A percentile compares a stretch with the other conserved stretches of the same genome.
These are phyloP conservation scores for Arctopsyche grandis DNA, from an alignment of 1,140 invertebrate species.

Conservation along the genomic window DNA sequence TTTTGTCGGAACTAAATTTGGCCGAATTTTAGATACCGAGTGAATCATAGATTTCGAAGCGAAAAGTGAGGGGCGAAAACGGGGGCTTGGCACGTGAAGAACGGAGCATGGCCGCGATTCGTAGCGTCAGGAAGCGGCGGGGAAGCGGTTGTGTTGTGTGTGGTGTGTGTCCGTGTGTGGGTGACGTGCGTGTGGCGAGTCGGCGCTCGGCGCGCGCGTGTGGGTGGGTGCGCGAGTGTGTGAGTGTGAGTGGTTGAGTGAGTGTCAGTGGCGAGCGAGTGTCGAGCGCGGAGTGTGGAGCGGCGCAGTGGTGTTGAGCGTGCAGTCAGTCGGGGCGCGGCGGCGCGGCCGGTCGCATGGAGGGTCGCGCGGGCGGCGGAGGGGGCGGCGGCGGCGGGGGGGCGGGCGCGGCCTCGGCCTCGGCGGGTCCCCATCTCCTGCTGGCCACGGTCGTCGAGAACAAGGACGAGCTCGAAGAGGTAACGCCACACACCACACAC, in stretches of 20 bases:
- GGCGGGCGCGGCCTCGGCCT: slow-evolving; percentile 37
- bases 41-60: no score
- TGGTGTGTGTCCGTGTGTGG: background rate
- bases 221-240: background rate
- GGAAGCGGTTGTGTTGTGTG: background rate
- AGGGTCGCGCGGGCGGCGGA: background rate
- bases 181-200: background rate
- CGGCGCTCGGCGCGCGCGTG: background rate
- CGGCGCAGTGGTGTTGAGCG: background rate
- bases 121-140: no score
- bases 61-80: no score
- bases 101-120: no score
- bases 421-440: slow-evolving; percentile 60
- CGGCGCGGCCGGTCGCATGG: slow-evolving; percentile 16
- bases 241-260: background rate
- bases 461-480: slow-evolving; percentile 86
- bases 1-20: no score
- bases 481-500: slow-evolving; percentile 60
- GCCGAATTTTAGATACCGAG: no score
- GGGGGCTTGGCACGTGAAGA: no score
- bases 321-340: slow-evolving; percentile 16
- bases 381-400: background rate
- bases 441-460: slow-evolving; percentile 77
- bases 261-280: no score
- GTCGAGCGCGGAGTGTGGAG: background rate